phyloP scores from a whole-genome alignment of 2,113 vertebrate species.

The Pionites leucogaster region DNA sequence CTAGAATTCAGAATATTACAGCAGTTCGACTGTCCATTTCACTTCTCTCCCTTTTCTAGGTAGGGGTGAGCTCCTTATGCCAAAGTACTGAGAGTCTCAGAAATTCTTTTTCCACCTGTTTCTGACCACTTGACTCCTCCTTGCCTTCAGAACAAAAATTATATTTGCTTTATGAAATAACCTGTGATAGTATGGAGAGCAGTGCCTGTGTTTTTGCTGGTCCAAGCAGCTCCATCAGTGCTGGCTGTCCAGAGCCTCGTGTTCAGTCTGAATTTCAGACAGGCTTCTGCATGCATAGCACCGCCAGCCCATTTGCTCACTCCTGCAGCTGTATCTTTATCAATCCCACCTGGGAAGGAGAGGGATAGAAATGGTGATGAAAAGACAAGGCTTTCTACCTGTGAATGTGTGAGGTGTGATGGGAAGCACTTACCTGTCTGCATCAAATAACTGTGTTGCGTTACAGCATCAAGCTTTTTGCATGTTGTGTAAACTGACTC shows the following conservation, averaged over 20 bases:
- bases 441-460: not conserved
- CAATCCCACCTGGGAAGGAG: not conserved
- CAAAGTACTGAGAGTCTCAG: not conserved
- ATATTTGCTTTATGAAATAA: not conserved
- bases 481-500: not conserved
- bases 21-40: not conserved
- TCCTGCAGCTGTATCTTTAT: fast-evolving
- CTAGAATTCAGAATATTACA: not conserved
- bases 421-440: not conserved
- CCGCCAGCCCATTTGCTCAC: not conserved
- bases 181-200: not conserved
- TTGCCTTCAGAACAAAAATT: not conserved
- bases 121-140: not conserved
- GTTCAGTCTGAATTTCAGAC: not conserved
- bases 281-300: not conserved
- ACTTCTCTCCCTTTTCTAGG: not conserved
- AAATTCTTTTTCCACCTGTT: not conserved
- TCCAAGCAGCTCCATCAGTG: not conserved
- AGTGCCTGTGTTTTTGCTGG: not conserved
- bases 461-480: not conserved
- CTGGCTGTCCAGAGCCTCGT: not conserved
- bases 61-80: not conserved
- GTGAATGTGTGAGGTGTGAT: fast-evolving
- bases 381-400: not conserved
- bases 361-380: not conserved